Evolutionary conservation across 1,140 invertebrate species (phyloP).

Genomic region (Euschistus heros): DNA sequence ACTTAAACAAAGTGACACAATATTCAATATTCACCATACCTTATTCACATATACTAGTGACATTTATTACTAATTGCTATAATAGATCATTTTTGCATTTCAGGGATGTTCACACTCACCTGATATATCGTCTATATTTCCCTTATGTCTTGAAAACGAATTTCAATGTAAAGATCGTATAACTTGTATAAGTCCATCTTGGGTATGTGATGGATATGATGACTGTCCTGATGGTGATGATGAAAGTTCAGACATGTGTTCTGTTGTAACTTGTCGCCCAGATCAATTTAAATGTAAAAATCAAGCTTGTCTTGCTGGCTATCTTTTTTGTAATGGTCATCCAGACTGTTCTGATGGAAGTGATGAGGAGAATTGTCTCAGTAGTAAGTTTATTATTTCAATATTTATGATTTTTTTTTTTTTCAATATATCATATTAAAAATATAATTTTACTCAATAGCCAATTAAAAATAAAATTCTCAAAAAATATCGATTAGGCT

Average conservation of each 20-base stretch:
- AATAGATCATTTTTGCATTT: conserved; percentile 31
- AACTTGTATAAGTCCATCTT: conserved; percentile 36
- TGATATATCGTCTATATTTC: not conserved
- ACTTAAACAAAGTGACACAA: conserved; percentile 77
- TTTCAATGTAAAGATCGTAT: conserved; percentile 75
- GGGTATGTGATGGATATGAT: conserved; percentile 52
- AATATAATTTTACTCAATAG: too few relatives aligned
- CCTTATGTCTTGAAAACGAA: conserved; percentile 54
- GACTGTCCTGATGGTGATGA: conserved; percentile 42
- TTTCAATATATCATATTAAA: too few relatives aligned
- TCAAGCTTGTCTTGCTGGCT: conserved; percentile 65
- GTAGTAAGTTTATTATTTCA: not conserved
- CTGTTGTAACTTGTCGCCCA: conserved; percentile 36
- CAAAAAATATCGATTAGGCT: too few relatives aligned
- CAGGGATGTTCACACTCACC: conserved; percentile 26
- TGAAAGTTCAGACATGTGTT: conserved; percentile 25
- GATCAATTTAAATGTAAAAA: conserved; percentile 67
- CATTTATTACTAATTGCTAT: conserved; percentile 56
- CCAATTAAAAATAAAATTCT: too few relatives aligned
- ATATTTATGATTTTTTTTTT: too few relatives aligned
- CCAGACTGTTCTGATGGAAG: conserved; percentile 57
- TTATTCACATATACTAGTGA: conserved; percentile 93
- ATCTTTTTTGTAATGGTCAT: conserved; percentile 69
- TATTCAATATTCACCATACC: conserved; percentile 98
- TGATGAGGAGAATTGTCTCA: conserved; percentile 50